These are phyloP conservation scores for Anabacerthia variegaticeps DNA, from an alignment of 2,797 vertebrate species.

Conservation along the genomic window DNA sequence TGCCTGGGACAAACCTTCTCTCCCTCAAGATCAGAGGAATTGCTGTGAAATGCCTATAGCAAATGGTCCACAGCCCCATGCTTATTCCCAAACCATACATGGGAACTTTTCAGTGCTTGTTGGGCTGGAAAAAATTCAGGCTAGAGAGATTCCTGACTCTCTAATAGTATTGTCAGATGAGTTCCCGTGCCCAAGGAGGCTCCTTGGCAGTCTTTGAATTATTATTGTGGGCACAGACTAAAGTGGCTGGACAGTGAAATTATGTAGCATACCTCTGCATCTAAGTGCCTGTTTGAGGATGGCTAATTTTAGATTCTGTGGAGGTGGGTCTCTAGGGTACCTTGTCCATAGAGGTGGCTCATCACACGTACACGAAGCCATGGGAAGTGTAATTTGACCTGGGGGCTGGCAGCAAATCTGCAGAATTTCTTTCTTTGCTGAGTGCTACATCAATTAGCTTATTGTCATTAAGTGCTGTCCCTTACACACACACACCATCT, in stretches of 20 bases:
- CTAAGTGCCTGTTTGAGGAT: rapidly evolving
- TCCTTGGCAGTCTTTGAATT: neutral
- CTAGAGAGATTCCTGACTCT: neutral
- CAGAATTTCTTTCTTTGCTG: neutral
- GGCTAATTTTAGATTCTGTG: neutral
- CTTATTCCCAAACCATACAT: neutral
- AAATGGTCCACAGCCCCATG: neutral
- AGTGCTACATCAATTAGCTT: neutral
- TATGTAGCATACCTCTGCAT: rapidly evolving
- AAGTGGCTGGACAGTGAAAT: neutral
- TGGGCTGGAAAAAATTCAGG: neutral
- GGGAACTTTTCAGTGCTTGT: neutral
- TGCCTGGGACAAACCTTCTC: neutral
- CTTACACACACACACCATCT: neutral
- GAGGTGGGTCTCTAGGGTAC: neutral
- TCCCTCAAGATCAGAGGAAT: neutral
- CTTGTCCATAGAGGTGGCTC: neutral
- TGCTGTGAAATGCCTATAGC: neutral
- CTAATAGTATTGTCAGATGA: neutral
- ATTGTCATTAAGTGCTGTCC: neutral
- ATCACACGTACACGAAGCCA: neutral
- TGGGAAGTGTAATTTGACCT: neutral
- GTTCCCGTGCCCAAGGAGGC: neutral
- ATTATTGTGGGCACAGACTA: neutral
- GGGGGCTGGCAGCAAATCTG: neutral